Base-by-base conservation (phyloP, 2,888 invertebrate species). In the Mechanitis messenoides region DNA sequence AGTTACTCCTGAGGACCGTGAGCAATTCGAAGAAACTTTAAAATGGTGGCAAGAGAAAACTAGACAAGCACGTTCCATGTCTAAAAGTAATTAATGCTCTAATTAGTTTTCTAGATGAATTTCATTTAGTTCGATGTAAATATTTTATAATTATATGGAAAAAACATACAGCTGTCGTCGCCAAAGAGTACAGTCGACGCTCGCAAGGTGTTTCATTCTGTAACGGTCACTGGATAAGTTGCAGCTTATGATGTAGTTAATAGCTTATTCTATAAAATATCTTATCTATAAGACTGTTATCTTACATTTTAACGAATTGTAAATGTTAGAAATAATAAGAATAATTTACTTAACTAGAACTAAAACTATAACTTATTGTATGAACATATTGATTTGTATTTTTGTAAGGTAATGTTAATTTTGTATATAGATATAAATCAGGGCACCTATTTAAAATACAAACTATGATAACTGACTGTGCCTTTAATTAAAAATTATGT, bases 31-130 rank as follows among this genome's bases (percentile, higher is more conserved):
- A 64, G 90, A 90, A 69, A 90, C 90, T 2, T 70, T 90, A 11
- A 90, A 89, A 69, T 91, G 91, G 91, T 91, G 91, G 91, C 89
- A 91, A 69, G 87, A 90, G 69, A 90, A 90, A 69, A 90, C 88
- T 2, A 81, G 81, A 69, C 84, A 81, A 74, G 76, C 79, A 20
- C 82, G 82, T 68, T 74, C 79, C 11, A 56, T 80, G 55, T 64
- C 72, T 62, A 84, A 80, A 69, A 73, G 59, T 47, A 66, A 70
- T 64, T 70, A 66, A 69, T 60, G 33, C 31, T 33, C 65, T 59
- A 50, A 56, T 60, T 64, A 56, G 56, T 58, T 56, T 46, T 57
- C 60, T 68, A 69, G 58, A 58, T 63, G 59, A 65, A 68, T 68
- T 62, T 63, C 78, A 80, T 79, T 78, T 77, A 80, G 80, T 78